These are phyloP conservation scores for Agrotis puta DNA, from an alignment of 2,888 invertebrate species.

Conservation along the genomic window DNA sequence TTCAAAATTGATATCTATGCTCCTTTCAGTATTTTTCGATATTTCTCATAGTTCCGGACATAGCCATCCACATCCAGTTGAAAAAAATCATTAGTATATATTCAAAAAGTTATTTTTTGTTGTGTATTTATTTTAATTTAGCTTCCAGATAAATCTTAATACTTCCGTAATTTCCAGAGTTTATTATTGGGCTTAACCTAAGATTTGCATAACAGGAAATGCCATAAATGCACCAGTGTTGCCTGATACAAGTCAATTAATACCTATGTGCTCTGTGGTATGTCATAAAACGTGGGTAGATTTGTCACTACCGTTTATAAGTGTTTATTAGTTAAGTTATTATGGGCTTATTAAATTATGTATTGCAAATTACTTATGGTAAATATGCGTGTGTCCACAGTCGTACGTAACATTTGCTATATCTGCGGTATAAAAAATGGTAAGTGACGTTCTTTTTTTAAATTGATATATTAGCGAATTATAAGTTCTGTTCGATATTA, in stretches of 20 bases:
- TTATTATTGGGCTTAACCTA: slow-evolving; percentile 1
- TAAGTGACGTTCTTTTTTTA: too few relatives aligned
- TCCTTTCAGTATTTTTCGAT: too few relatives aligned
- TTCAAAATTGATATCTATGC: too few relatives aligned
- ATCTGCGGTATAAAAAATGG: background rate
- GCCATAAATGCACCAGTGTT: background rate
- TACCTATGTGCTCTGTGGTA: slow-evolving; percentile 9
- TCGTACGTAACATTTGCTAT: background rate
- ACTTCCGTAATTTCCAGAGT: slow-evolving; percentile 5
- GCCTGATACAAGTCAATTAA: slow-evolving; percentile 25
- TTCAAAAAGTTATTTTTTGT: too few relatives aligned
- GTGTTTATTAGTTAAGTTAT: background rate
- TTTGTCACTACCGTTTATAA: slow-evolving; percentile 20
- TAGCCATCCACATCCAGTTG: too few relatives aligned
- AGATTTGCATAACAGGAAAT: slow-evolving; percentile 49
- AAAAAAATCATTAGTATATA: too few relatives aligned
- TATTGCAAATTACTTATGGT: slow-evolving; percentile 39
- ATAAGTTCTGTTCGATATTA: background rate
- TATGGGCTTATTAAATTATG: slow-evolving; percentile 18
- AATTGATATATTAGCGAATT: too few relatives aligned
- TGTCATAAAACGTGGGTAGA: slow-evolving; percentile 23
- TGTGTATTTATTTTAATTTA: background rate
- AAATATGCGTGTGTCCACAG: slow-evolving; percentile 21
- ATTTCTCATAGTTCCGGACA: too few relatives aligned
- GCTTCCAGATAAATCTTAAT: background rate